Evolutionary conservation across 2,113 vertebrate species (phyloP), one percentile per base, ranked within the genome.

Genomic region (Campylorhamphus procurvoides): DNA sequence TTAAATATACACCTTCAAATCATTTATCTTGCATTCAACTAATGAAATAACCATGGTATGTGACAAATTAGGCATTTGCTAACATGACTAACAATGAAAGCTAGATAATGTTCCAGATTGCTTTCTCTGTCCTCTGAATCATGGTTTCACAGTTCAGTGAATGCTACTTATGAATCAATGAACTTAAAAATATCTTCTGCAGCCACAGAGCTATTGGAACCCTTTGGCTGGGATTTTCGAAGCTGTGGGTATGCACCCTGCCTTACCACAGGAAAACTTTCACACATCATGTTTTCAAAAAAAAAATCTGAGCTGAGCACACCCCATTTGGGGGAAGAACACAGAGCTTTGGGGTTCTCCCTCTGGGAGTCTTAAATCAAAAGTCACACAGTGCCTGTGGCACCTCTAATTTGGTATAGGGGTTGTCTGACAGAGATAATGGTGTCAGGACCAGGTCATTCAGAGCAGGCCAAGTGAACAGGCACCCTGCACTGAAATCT

Each of bases 41-140:
- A 79, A 92, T 49, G n/a, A 59, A 87, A 68, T 93, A 93, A 75
- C 67, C 27, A 4, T 35, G 66, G n/a, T 62, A 62, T 75, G 62
- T 80, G 55, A 86, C 29, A 69, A 64, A 64, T 40, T 28, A 14
- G 58, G 62, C 58, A 29, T 68, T 95, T 89, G n/a, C 76, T 95
- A 81, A 83, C 67, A 19, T 76, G 60, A 90, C 91, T 97, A 93
- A 96, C 81, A 75, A 0, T 90, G 88, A 92, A 59, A 92, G 33
- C 52, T 40, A 84, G 59, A 79, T 75, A 75, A 52, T 58, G 53
- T 46, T 90, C 47, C 76, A 75, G 29, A 59, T 47, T 77, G 31
- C 79, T 95, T 96, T 93, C 91, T 80, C 37, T 89, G 91, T 87
- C 53, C 74, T 94, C 83, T 56, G 55, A 95, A 93, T 80, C 62